A percentile compares a stretch with the other conserved stretches of the same genome.
These are phyloP conservation scores for Kobus ellipsiprymnus DNA, from an alignment of 2,113 vertebrate genomes.

Conservation along the genomic window DNA sequence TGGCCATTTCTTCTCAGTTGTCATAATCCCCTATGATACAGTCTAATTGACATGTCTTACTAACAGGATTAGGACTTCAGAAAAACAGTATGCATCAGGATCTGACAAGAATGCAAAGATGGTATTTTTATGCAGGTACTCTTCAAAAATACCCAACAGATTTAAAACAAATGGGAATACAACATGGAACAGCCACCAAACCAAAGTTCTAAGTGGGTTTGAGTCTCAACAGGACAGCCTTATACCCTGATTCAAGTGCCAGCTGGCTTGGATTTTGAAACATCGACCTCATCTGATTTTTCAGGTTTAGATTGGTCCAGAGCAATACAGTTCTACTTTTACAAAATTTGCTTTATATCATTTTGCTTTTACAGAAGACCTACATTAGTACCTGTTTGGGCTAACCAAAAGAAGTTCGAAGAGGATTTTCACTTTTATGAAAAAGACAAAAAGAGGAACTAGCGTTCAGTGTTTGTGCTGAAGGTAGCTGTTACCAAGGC, in stretches of 20 bases:
- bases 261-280: constrained; percentile 39
- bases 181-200: constrained; percentile 29
- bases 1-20: neutral
- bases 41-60: neutral
- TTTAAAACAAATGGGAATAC: constrained; percentile 70
- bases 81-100: constrained; percentile 71
- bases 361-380: neutral
- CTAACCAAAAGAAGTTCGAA: neutral
- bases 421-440: neutral
- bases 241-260: constrained; percentile 64
- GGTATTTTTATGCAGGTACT: constrained; percentile 77
- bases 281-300: neutral
- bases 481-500: neutral
- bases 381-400: neutral
- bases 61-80: constrained; percentile 73
- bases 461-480: neutral
- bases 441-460: neutral
- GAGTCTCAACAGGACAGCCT: constrained; percentile 54
- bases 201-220: neutral
- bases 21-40: neutral
- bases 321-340: neutral
- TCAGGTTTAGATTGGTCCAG: neutral
- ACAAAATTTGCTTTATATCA: neutral
- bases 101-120: constrained; percentile 73
- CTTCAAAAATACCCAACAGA: constrained; percentile 65